phyloP scores from a whole-genome alignment of 2,888 invertebrate species.

The Leucophenga montana region DNA sequence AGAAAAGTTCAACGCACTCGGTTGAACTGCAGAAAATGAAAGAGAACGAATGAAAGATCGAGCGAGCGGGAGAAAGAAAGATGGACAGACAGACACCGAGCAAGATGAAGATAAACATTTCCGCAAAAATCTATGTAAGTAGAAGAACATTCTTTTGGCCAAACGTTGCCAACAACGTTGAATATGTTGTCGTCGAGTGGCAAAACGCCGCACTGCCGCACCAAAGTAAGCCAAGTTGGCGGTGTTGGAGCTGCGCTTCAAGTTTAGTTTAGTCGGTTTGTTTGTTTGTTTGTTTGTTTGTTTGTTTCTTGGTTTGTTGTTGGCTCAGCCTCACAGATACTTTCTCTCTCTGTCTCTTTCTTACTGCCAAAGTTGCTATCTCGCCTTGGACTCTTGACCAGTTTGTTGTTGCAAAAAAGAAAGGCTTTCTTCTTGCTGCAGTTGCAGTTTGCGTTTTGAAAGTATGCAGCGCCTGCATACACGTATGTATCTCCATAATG shows the following conservation, averaged over 20 bases:
- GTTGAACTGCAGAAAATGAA: conserved; percentile 59
- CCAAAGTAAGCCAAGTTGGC: conserved; percentile 51
- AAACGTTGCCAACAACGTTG: conserved; percentile 14
- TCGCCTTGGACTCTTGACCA: conserved; percentile 48
- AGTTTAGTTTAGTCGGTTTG: no score
- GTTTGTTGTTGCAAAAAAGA: conserved; percentile 62
- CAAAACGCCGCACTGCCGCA: conserved; percentile 17
- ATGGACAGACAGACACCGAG: conserved; percentile 32
- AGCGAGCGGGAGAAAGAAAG: conserved; percentile 8
- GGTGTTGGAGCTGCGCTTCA: conserved; percentile 27
- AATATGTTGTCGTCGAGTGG: conserved; percentile 16
- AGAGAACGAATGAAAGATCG: conserved; percentile 28
- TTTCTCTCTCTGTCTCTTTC: conserved; percentile 54
- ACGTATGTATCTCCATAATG: conserved; percentile 31
- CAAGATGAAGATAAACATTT: conserved; percentile 60
- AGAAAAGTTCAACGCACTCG: conserved; percentile 67
- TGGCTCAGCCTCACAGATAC: conserved; percentile 32
- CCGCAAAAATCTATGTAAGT: conserved; percentile 62
- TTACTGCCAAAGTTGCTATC: conserved; percentile 14
- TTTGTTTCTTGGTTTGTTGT: no score
- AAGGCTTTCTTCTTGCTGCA: conserved; percentile 65
- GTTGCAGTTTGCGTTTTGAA: conserved; percentile 50
- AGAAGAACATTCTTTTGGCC: conserved; percentile 53
- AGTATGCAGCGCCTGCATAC: conserved; percentile 55
- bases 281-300: no score